Conservation (phyloP, 2,888 invertebrate species). For the Troides aeacus region DNA sequence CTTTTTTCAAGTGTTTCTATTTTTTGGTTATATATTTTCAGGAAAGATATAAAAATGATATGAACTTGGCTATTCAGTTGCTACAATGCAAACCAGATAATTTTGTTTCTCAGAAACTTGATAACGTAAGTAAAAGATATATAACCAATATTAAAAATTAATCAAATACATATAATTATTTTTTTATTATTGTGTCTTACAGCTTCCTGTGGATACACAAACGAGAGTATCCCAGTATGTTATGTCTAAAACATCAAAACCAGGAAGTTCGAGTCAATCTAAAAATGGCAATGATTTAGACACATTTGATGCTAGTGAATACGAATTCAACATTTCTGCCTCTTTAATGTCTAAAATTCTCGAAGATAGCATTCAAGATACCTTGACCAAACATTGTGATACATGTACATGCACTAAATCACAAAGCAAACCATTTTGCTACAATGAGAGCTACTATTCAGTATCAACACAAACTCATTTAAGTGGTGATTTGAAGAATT, state of each 20-base stretch:
- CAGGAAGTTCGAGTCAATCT: slow-evolving; percentile 66
- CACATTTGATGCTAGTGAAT: slow-evolving; percentile 80
- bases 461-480: slow-evolving; percentile 82
- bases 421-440: slow-evolving; percentile 74
- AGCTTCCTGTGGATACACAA: slow-evolving; percentile 96
- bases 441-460: slow-evolving; percentile 78
- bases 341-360: slow-evolving; percentile 95
- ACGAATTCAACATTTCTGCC: slow-evolving; percentile 88
- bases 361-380: slow-evolving; percentile 91
- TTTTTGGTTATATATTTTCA: slow-evolving; percentile 65
- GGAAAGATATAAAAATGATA: slow-evolving; percentile 96
- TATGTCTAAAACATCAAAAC: slow-evolving; percentile 79
- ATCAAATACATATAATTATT: not conserved
- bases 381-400: slow-evolving; percentile 89
- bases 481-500: slow-evolving; percentile 72
- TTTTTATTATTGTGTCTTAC: slow-evolving; percentile 45
- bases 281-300: slow-evolving; percentile 65
- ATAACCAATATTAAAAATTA: not conserved
- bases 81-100: slow-evolving; percentile 97
- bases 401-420: slow-evolving; percentile 87
- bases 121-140: slow-evolving; percentile 84
- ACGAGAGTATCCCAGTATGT: slow-evolving; percentile 91
- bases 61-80: slow-evolving; percentile 94
- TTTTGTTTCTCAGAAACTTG: slow-evolving; percentile 94
- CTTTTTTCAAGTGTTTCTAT: too few relatives aligned